phyloP scores from a whole-genome alignment of 2,113 vertebrate genomes.

The Dipodomys spectabilis region DNA sequence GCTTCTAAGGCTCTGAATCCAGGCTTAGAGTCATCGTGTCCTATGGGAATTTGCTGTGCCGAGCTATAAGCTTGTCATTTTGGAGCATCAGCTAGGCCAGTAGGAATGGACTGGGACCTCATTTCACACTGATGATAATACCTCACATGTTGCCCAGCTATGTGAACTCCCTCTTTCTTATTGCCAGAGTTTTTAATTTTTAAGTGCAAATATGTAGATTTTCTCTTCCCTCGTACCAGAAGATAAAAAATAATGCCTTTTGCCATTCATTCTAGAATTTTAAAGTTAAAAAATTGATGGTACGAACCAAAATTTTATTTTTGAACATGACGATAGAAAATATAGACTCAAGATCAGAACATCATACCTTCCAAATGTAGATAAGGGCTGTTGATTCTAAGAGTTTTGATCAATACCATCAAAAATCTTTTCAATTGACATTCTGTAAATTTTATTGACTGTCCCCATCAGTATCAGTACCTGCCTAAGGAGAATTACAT shows the following conservation, averaged over 20 bases:
- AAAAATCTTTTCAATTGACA: too few species aligned
- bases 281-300: neutral
- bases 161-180: constrained; percentile 59
- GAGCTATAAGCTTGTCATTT: constrained; percentile 67
- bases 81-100: constrained; percentile 40
- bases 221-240: neutral
- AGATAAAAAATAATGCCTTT: too few species aligned
- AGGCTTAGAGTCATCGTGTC: neutral
- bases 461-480: too few species aligned
- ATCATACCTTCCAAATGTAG: too few species aligned
- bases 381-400: too few species aligned
- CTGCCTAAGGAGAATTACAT: too few species aligned
- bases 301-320: constrained; percentile 35
- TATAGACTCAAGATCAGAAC: too few species aligned
- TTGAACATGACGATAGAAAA: neutral
- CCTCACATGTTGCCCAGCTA: constrained; percentile 66
- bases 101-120: neutral
- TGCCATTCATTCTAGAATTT: constrained; percentile 40
- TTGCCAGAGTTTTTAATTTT: constrained; percentile 41
- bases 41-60: constrained; percentile 25
- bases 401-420: too few species aligned
- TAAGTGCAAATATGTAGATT: constrained; percentile 42
- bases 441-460: too few species aligned
- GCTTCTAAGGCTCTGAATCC: neutral
- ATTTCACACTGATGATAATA: constrained; percentile 7